Conservation (phyloP, 2,113 vertebrate genomes). For the Probosciger aterrimus region DNA sequence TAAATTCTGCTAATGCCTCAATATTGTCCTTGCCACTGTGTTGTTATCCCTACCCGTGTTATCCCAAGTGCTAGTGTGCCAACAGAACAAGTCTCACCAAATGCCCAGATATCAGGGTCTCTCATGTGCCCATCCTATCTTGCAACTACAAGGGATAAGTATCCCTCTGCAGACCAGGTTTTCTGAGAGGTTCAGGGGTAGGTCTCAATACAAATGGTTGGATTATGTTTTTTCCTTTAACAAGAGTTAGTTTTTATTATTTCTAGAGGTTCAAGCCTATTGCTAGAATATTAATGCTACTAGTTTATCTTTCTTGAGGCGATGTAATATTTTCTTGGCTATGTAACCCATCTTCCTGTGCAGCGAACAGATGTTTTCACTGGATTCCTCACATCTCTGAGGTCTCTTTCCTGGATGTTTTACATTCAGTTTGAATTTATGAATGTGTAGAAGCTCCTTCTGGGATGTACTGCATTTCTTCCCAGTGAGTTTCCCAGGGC, state of each 20-base stretch:
- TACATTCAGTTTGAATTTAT: conserved; percentile 55
- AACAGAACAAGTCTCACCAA: background rate
- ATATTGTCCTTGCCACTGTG: background rate
- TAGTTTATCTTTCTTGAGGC: conserved; percentile 48
- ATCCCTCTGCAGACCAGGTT: background rate
- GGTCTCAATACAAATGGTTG: background rate
- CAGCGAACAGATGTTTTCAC: conserved; percentile 38
- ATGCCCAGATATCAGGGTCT: background rate
- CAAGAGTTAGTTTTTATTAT: background rate
- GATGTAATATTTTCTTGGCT: conserved; percentile 52
- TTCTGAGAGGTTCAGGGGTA: background rate
- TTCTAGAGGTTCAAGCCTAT: background rate
- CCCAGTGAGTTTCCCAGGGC: background rate
- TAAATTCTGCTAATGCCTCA: background rate
- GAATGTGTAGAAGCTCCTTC: conserved; percentile 48
- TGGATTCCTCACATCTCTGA: conserved; percentile 58
- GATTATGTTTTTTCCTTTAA: background rate
- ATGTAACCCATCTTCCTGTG: conserved; percentile 8
- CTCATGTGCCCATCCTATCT: background rate
- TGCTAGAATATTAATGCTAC: background rate
- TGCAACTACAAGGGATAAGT: background rate
- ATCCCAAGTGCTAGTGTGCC: background rate
- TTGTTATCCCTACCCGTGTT: background rate
- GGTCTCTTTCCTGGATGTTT: conserved; percentile 55
- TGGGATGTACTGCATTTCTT: conserved; percentile 49